Evolutionary conservation across 2,888 invertebrate species (phyloP).

Genomic region (Sacculina carcini): DNA sequence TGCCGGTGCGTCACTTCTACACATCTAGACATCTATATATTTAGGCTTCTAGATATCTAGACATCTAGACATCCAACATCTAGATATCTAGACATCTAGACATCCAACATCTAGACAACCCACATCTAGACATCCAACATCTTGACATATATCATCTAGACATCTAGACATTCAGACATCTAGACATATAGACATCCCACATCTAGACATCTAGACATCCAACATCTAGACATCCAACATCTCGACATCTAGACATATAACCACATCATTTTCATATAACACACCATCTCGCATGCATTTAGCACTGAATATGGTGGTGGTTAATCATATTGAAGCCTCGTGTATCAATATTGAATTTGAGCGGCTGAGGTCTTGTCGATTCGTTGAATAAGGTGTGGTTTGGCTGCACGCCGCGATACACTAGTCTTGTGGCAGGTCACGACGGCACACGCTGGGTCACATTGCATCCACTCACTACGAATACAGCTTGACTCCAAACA

Average conservation of each 20-base stretch:
- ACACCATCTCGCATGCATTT: too few species aligned
- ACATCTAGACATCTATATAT: not conserved
- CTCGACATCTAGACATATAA: constrained; percentile 3
- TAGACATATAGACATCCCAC: not conserved
- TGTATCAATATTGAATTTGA: too few species aligned
- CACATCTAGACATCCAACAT: not conserved
- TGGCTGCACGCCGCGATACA: too few species aligned
- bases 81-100: constrained; percentile 2
- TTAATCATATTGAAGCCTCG: too few species aligned
- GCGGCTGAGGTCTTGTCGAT: too few species aligned
- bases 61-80: not conserved
- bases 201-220: not conserved
- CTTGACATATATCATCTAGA: not conserved
- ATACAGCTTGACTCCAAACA: too few species aligned
- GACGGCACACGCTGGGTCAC: too few species aligned
- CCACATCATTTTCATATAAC: too few species aligned
- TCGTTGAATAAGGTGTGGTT: too few species aligned
- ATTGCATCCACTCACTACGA: too few species aligned
- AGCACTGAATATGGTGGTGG: too few species aligned
- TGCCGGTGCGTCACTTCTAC: constrained; percentile 2
- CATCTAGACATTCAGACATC: not conserved
- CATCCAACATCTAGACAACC: not conserved
- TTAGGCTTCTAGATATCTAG: not conserved
- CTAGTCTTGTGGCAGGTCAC: too few species aligned
- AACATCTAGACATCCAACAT: constrained; percentile 5